Conservation (phyloP, 2,888 invertebrate species). For the Coelopa pilipes region DNA sequence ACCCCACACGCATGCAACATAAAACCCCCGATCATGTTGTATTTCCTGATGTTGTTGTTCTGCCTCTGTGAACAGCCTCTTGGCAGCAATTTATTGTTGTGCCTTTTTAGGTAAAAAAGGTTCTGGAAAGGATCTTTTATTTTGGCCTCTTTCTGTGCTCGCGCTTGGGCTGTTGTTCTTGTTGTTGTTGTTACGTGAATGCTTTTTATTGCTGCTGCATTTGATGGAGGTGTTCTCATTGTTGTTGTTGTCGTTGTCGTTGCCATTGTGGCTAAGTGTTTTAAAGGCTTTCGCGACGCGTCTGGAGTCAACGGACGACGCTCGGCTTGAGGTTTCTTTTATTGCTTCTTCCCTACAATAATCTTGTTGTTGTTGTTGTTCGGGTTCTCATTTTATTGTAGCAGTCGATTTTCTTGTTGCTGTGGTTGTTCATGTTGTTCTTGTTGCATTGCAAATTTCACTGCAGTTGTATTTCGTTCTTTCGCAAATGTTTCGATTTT, state of each 20-base stretch:
- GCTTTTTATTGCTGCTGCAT: slow-evolving; percentile 1
- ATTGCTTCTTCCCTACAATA: not conserved
- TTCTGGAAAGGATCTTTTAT: slow-evolving; percentile 22
- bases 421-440: not conserved
- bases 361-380: not conserved
- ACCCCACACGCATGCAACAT: too few species aligned
- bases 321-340: not conserved
- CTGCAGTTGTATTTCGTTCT: too few species aligned
- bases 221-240: slow-evolving; percentile 3
- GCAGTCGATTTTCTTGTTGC: not conserved
- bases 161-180: slow-evolving; percentile 32
- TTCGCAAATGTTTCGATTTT: too few species aligned
- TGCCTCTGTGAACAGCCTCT: not conserved
- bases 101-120: slow-evolving; percentile 8
- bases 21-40: too few species aligned
- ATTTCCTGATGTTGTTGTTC: too few species aligned
- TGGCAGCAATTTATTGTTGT: slow-evolving; percentile 4
- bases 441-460: too few species aligned
- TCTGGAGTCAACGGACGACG: too few species aligned
- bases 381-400: not conserved
- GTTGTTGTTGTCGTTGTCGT: not conserved
- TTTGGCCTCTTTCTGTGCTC: slow-evolving; percentile 30
- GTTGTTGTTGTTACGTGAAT: slow-evolving; percentile 10
- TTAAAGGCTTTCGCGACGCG: too few species aligned
- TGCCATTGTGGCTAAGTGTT: not conserved